These are phyloP conservation scores for Patella pellucida DNA, from an alignment of 2,888 invertebrate species.

Conservation along the genomic window DNA sequence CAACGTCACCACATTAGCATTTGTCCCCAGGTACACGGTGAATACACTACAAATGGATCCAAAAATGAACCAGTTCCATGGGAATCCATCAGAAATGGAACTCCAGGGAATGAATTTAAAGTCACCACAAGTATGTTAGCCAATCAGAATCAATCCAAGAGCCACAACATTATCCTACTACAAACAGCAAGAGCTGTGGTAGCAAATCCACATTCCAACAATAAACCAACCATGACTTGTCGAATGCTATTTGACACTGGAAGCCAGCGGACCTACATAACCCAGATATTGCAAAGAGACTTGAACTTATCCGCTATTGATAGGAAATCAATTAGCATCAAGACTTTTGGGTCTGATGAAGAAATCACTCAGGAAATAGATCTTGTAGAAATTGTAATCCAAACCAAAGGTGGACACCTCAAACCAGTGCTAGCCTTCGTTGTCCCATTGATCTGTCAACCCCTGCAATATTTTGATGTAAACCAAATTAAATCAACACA, in stretches of 20 bases:
- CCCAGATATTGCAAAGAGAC: neutral
- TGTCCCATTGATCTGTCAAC: neutral
- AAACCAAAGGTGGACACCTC: neutral
- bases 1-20: neutral
- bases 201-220: neutral
- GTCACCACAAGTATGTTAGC: no score
- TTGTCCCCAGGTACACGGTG: neutral
- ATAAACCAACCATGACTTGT: neutral
- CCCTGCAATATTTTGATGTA: neutral
- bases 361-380: neutral
- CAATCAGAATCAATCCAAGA: neutral
- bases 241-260: neutral
- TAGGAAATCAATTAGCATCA: no score
- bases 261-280: neutral
- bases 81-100: no score
- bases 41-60: no score
- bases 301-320: neutral
- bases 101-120: no score
- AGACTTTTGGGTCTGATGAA: no score
- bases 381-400: neutral
- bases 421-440: neutral
- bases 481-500: neutral
- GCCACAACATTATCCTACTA: neutral
- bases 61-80: no score
- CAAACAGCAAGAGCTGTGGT: neutral